These are phyloP conservation scores for Microcebus jonahi DNA, from an alignment of 2,113 vertebrate genomes.

Conservation along the genomic window DNA sequence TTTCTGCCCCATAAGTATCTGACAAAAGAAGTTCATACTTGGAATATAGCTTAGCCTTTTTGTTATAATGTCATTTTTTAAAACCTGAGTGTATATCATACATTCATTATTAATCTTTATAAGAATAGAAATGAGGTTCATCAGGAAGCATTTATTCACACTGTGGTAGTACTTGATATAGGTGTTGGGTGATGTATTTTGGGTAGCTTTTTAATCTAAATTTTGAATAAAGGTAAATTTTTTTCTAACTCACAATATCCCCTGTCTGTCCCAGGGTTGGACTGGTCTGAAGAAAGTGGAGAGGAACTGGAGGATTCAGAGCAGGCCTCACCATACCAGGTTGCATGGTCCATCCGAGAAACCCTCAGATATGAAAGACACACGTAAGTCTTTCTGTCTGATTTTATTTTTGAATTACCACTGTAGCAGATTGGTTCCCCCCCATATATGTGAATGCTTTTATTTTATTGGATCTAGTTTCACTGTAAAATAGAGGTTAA, in stretches of 20 bases:
- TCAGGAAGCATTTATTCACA: background rate
- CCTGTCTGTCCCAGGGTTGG: conserved; percentile 88
- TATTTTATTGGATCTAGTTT: background rate
- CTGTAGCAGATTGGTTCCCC: background rate
- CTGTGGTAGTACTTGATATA: background rate
- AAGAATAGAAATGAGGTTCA: background rate
- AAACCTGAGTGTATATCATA: background rate
- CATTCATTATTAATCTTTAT: conserved; percentile 13
- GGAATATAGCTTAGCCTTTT: background rate
- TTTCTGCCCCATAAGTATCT: background rate
- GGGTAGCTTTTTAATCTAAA: background rate
- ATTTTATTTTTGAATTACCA: background rate
- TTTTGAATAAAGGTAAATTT: conserved; percentile 42
- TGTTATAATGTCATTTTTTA: background rate
- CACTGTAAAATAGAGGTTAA: background rate
- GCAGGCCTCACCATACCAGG: conserved; percentile 89
- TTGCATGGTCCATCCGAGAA: conserved; percentile 92
- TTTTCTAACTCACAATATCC: conserved; percentile 53
- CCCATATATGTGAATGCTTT: background rate
- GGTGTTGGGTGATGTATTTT: background rate
- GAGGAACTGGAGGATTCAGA: conserved; percentile 93
- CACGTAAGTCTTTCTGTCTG: conserved; percentile 80
- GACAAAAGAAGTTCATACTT: background rate
- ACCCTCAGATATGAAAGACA: conserved; percentile 86
- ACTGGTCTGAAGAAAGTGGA: conserved; percentile 99